Conservation (phyloP, 2,113 vertebrate genomes). For the Gavia stellata region DNA sequence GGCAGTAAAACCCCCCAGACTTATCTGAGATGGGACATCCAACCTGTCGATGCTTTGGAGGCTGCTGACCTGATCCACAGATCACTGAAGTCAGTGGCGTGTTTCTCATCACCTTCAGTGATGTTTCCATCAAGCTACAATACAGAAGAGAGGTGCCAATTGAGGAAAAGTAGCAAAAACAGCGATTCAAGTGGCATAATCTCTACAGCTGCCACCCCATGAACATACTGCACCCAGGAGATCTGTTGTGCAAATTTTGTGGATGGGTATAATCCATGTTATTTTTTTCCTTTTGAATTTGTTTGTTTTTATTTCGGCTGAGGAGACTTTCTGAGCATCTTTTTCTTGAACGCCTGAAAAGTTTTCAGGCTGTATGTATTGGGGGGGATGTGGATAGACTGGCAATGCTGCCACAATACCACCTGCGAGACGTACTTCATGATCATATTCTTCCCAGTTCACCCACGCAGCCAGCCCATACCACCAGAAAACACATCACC, state of each 20-base stretch:
- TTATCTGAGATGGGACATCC: background rate
- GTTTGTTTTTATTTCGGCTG: background rate
- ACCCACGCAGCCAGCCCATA: accelerated
- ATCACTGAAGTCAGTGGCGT: background rate
- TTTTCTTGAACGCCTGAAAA: background rate
- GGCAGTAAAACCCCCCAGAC: background rate
- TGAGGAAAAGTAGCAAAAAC: background rate
- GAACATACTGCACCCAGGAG: background rate
- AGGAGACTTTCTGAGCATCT: background rate
- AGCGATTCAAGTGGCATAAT: background rate
- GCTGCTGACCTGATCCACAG: background rate
- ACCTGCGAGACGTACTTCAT: background rate
- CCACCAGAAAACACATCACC: background rate
- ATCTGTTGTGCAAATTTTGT: background rate
- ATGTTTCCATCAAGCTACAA: background rate
- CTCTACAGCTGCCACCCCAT: background rate
- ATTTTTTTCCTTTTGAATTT: background rate
- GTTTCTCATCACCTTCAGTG: background rate
- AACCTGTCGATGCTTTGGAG: background rate
- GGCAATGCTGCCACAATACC: background rate
- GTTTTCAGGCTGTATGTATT: background rate
- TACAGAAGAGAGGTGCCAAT: background rate
- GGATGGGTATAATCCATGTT: background rate
- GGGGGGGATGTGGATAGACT: background rate
- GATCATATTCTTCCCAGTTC: background rate